Conservation (phyloP, 2,113 vertebrate genomes). For the Pollimyrus isidori region DNA sequence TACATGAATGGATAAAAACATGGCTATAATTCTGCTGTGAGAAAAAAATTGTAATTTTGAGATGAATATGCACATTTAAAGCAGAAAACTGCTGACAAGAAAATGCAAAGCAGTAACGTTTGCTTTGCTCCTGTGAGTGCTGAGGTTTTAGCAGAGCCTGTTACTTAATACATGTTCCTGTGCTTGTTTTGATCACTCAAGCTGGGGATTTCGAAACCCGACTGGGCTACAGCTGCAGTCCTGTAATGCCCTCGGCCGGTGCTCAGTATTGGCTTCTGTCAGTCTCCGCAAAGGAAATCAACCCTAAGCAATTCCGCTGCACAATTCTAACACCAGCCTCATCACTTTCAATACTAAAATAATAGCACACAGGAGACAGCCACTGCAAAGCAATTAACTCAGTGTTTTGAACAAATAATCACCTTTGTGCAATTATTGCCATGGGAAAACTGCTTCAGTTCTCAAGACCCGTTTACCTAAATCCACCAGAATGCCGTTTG, state of each 20-base stretch:
- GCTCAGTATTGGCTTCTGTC: neutral
- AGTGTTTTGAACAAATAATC: constrained; percentile 17
- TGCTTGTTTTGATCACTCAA: neutral
- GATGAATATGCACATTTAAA: neutral
- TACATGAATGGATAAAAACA: neutral
- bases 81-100: neutral
- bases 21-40: neutral
- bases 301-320: neutral
- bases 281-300: neutral
- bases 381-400: constrained; percentile 14
- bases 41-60: neutral
- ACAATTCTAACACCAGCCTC: neutral
- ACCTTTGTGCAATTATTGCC: constrained; percentile 8
- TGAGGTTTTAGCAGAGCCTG: neutral
- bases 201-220: neutral
- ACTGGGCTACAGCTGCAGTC: neutral
- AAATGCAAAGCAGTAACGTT: neutral
- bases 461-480: neutral
- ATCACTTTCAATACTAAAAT: constrained; percentile 1
- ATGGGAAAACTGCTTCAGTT: neutral
- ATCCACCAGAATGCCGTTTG: neutral
- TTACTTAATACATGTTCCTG: neutral
- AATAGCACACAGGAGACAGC: constrained; percentile 1
- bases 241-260: neutral
- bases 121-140: neutral